A percentile compares a stretch with the other conserved stretches of the same genome.
These are phyloP conservation scores for Pterostichus niger DNA, from an alignment of 2,888 invertebrate genomes.

Conservation along the genomic window DNA sequence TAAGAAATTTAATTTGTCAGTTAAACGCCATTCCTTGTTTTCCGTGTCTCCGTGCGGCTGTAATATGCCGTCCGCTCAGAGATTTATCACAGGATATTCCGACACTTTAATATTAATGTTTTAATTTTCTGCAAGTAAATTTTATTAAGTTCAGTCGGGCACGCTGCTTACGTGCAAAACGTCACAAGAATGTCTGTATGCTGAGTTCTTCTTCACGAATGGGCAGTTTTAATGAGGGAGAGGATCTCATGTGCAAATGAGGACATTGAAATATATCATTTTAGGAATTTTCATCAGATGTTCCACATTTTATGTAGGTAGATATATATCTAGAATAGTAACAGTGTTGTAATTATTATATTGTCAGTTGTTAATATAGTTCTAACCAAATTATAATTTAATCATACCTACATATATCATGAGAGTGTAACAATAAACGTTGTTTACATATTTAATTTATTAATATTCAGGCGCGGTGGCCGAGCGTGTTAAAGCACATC, in stretches of 20 bases:
- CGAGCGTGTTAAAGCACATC: too few relatives aligned
- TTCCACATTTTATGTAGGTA: not conserved
- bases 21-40: slow-evolving; percentile 50
- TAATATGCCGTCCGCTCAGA: slow-evolving; percentile 54
- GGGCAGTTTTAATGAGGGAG: not conserved
- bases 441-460: too few relatives aligned
- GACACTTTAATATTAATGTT: slow-evolving; percentile 66
- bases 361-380: too few relatives aligned
- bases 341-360: too few relatives aligned
- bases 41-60: slow-evolving; percentile 49
- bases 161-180: not conserved
- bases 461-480: too few relatives aligned
- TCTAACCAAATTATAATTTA: too few relatives aligned
- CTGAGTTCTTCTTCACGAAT: slow-evolving; percentile 2
- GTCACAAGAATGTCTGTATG: slow-evolving; percentile 38
- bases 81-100: slow-evolving; percentile 62
- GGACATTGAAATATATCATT: not conserved
- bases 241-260: slow-evolving; percentile 4
- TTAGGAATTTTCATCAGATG: not conserved
- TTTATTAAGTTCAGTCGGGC: slow-evolving; percentile 58
- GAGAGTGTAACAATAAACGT: too few relatives aligned
- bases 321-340: too few relatives aligned
- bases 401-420: too few relatives aligned
- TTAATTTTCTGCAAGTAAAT: slow-evolving; percentile 66
- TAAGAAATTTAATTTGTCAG: slow-evolving; percentile 65